phyloP scores from a whole-genome alignment of 2,113 vertebrate genomes.

The Arvicanthis niloticus region DNA sequence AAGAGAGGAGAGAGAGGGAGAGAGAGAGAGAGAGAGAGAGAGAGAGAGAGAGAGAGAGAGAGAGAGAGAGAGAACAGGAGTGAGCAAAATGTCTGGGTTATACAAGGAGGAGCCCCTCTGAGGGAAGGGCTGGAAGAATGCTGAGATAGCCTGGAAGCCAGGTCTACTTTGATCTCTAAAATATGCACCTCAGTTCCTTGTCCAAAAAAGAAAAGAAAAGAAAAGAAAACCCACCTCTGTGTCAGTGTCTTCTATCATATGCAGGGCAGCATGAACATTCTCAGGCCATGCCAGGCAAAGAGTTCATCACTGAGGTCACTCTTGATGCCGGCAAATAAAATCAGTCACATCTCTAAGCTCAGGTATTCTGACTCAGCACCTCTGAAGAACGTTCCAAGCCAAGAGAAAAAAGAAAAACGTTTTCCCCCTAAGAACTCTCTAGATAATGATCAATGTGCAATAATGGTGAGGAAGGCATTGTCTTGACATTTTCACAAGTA shows the following conservation, averaged over 20 bases:
- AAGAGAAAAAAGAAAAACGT: neutral
- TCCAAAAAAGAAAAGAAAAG: neutral
- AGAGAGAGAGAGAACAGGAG: too few relatives aligned
- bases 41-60: too few relatives aligned
- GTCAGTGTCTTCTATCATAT: neutral
- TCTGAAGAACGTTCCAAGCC: neutral
- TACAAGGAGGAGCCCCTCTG: too few relatives aligned
- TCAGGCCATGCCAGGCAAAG: neutral
- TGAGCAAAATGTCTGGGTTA: too few relatives aligned
- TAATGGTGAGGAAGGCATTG: neutral
- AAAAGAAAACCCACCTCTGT: too few relatives aligned
- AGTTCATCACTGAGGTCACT: neutral
- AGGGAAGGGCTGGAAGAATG: too few relatives aligned
- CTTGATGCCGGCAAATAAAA: neutral
- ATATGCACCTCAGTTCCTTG: too few relatives aligned
- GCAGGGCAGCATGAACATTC: neutral
- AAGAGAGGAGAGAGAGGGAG: too few relatives aligned
- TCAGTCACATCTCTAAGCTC: neutral
- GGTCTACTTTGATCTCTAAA: too few relatives aligned
- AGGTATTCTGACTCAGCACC: neutral
- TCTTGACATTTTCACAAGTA: too few relatives aligned
- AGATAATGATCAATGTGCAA: neutral
- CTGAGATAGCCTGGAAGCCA: too few relatives aligned
- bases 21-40: too few relatives aligned
- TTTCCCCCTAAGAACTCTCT: neutral